Evolutionary conservation across 92 coral and sea anemone genomes (phyloP).

Genomic region (Palythoa grandis): DNA sequence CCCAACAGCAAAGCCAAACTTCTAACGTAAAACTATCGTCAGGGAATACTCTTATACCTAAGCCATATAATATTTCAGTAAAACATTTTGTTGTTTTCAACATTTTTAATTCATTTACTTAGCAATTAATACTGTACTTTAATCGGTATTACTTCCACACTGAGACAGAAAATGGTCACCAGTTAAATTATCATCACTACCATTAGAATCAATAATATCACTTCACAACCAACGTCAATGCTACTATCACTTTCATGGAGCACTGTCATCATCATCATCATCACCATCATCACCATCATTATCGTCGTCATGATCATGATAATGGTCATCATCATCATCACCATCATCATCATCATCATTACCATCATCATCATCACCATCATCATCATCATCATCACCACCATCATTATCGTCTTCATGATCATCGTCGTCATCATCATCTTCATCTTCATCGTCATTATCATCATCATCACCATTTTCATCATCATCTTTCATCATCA

Average conservation of each 20-base stretch:
- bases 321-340: neutral
- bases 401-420: neutral
- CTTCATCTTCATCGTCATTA: neutral
- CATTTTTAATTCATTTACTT: too few species aligned
- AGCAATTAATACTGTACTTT: too few species aligned
- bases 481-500: neutral
- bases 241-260: neutral
- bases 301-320: neutral
- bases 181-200: too few species aligned
- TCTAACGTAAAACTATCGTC: too few species aligned
- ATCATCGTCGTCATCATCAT: neutral
- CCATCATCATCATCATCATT: neutral
- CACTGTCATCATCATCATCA: neutral
- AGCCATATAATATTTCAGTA: too few species aligned
- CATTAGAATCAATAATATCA: too few species aligned
- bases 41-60: too few species aligned
- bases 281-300: neutral
- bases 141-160: too few species aligned
- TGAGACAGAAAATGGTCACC: too few species aligned
- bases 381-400: neutral
- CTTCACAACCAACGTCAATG: too few species aligned
- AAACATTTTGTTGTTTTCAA: too few species aligned
- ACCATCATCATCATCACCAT: constrained; percentile 1
- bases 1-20: too few species aligned
- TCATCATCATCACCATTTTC: neutral